Evolutionary conservation across 2,888 invertebrate species (phyloP).

Genomic region (Cremastinae sp.): DNA sequence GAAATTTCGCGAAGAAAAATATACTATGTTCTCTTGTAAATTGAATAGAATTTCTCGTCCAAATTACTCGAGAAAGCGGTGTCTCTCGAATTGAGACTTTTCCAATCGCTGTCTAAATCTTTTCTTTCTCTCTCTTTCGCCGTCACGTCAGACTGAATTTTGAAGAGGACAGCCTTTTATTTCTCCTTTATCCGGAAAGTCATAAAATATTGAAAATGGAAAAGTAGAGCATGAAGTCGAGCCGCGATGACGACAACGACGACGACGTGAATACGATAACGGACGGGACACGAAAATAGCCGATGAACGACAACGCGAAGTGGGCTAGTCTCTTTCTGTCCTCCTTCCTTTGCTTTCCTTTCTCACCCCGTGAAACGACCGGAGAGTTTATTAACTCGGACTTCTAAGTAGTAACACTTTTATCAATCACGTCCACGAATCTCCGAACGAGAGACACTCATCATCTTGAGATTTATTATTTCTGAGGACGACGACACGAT

Average conservation of each 20-base stretch:
- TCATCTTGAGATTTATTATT: too few species aligned
- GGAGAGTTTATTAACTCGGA: conserved; percentile 17
- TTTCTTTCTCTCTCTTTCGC: too few species aligned
- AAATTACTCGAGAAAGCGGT: not conserved
- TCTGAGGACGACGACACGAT: too few species aligned
- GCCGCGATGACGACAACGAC: conserved; percentile 40
- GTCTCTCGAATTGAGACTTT: not conserved
- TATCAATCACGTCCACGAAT: too few species aligned
- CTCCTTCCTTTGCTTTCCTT: conserved; percentile 33
- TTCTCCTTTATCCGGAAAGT: not conserved
- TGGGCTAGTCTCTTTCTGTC: conserved; percentile 33
- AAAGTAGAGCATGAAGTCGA: conserved; percentile 43
- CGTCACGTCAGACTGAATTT: too few species aligned
- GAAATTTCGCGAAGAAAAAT: too few species aligned
- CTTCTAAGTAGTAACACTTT: too few species aligned
- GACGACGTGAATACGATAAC: conserved; percentile 56
- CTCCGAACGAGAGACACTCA: too few species aligned
- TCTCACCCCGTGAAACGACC: not conserved
- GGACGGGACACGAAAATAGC: conserved; percentile 49
- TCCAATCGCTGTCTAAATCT: too few species aligned
- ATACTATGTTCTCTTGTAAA: too few species aligned
- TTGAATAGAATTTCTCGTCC: not conserved
- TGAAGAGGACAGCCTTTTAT: not conserved
- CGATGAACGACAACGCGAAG: conserved; percentile 33
- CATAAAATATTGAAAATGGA: conserved; percentile 50